Evolutionary conservation across 2,888 invertebrate genomes (phyloP), one percentile per base, ranked within the genome.

Genomic region (Pachliopta kotzebuea): DNA sequence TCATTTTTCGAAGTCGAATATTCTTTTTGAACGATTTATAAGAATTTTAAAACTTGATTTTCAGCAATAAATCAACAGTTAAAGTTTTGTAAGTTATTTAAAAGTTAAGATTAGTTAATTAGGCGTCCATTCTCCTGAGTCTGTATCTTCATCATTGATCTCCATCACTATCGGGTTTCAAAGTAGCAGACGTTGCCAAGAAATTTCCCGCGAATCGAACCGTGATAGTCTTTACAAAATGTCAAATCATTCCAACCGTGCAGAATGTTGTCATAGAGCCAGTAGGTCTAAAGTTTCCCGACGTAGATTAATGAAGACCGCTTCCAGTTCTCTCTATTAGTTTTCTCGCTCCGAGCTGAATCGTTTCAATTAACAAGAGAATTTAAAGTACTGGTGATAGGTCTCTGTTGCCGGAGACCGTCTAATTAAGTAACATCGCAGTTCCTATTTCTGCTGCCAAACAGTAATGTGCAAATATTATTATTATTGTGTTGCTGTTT

Each of bases 271-370:
- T 58, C 53, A 26, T 18, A 29, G 24, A 45, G 26, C 61, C 29
- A 55, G 24, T 14, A 24, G n/a, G 8, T 54, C 37, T 54, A 54
- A 52, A 26, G 50, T 45, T 54, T 45, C 26, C 21, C 20, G 31
- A n/a, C 24, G 24, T 18, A 60, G 56, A 37, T 56, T 62, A 56
- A 56, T 52, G 49, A 49, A 62, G 55, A 62, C 56, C 21, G 56
- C 56, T 50, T 50, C 17, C 9, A 18, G 45, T 56, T 49, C 21
- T 24, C 55, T 21, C 17, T n/a, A 49, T 61, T 61, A 56, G 29
- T 62, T 52, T 17, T 23, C 37, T 56, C 20, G 56, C n/a, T 49
- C 0, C 7, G 9, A 60, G 53, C 37, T 14, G 37, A 37, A 37
- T 4, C 14, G 37, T 37, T 31, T 37, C 37, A 11, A 37, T 37